Evolutionary conservation across 1,140 invertebrate species (phyloP), one percentile per base, ranked within the genome.

Genomic region (Heliconius hermathena): DNA sequence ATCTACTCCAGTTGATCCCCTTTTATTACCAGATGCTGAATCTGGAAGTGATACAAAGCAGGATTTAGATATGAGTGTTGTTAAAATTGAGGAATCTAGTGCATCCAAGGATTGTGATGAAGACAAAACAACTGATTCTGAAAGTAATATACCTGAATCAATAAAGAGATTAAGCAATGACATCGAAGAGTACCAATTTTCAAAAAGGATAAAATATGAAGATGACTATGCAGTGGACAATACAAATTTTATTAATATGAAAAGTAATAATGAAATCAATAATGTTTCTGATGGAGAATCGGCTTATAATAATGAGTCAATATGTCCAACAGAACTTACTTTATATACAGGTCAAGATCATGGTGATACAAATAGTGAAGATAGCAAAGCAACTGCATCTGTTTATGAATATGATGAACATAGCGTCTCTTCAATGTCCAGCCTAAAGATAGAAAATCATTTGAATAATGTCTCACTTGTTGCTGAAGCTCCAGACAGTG

Each of bases 371-470:
- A 93, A 92, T 38, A 94, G 92, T 90, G 91, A 94, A 85, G 92
- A 94, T 74, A 93, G 91, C 74, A 93, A 94, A 86, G 91, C 91
- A 36, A 94, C 91, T 71, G 81, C 89, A 49, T 91, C 90, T 71
- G 88, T 89, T 76, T 94, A 93, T 88, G 91, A 94, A 76, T 94
- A 92, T 93, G 93, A 94, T 87, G 92, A 92, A 70, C 87, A 84
- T 79, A 94, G 91, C 89, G 87, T 90, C 73, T 93, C 93, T 74
- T 93, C 91, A 66, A 85, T 93, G 75, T 92, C 91, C 33, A 94
- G 93, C 82, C 86, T 93, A 75, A 93, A 93, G 88, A 91, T 93
- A 80, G 91, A 93, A 75, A 89, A 73, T 52, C 89, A 87, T 84
- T 75, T 89, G 54, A 89, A 88, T 82, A 90, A 88, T 87, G 86